phyloP scores from a whole-genome alignment of 2,113 vertebrate genomes.

The Callospermophilus lateralis region DNA sequence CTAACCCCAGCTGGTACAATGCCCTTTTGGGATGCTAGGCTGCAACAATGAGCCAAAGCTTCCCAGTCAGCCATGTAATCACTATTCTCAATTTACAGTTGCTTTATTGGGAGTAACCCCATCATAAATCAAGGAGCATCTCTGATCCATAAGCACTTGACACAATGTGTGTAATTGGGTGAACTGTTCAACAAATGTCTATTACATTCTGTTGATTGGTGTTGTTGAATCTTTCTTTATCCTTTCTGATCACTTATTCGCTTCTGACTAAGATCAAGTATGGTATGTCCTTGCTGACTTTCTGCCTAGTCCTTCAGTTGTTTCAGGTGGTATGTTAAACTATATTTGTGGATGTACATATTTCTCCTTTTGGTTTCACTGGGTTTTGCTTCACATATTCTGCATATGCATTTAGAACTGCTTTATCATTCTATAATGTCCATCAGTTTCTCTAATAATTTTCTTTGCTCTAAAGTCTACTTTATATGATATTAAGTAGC shows the following conservation, averaged over 20 bases:
- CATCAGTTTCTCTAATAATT: not conserved
- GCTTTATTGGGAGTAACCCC: not conserved
- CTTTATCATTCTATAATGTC: not conserved
- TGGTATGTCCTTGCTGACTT: not conserved
- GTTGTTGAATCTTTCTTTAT: not conserved
- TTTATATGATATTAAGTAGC: not conserved
- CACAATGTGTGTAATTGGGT: not conserved
- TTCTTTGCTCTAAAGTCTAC: not conserved
- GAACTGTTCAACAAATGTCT: not conserved
- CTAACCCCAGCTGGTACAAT: not conserved
- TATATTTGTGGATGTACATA: not conserved
- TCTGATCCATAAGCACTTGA: not conserved
- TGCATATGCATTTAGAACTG: not conserved
- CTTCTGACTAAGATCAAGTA: not conserved
- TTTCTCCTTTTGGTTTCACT: not conserved
- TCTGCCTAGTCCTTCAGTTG: not conserved
- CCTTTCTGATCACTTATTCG: not conserved
- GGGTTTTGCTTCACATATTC: not conserved
- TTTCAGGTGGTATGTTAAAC: not conserved
- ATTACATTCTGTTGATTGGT: not conserved
- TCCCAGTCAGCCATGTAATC: not conserved
- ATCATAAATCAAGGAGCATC: not conserved
- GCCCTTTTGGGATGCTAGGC: not conserved
- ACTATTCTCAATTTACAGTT: not conserved
- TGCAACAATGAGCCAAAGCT: not conserved